These are phyloP conservation scores for Sus cebifrons DNA, from an alignment of 2,797 vertebrate genomes.

Conservation along the genomic window DNA sequence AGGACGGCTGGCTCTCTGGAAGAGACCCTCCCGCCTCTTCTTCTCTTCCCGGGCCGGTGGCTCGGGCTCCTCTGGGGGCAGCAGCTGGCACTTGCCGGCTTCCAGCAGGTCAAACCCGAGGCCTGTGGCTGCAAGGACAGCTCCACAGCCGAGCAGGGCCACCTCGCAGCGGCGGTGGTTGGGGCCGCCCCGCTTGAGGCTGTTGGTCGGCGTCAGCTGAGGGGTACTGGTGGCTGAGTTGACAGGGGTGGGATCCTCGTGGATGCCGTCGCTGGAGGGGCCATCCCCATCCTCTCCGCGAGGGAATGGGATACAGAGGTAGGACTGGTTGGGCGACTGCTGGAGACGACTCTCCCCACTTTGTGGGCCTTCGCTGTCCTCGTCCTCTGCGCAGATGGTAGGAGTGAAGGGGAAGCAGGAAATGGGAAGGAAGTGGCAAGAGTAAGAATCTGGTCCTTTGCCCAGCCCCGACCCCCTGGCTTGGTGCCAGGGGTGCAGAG, in stretches of 20 bases:
- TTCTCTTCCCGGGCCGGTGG: constrained; percentile 93
- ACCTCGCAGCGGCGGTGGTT: constrained; percentile 94
- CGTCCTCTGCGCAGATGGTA: constrained; percentile 92
- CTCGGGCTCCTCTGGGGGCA: constrained; percentile 90
- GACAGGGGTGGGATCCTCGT: constrained; percentile 92
- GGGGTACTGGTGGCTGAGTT: constrained; percentile 93
- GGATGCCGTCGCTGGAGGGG: constrained; percentile 90
- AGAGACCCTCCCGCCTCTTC: constrained; percentile 96
- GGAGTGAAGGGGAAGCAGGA: background rate
- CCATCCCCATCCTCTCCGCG: constrained; percentile 93
- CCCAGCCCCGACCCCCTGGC: background rate
- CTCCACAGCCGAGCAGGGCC: constrained; percentile 96
- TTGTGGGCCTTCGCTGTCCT: constrained; percentile 93
- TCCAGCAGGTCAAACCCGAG: constrained; percentile 95
- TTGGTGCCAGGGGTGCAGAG: background rate
- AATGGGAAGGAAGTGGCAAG: background rate
- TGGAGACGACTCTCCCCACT: constrained; percentile 90
- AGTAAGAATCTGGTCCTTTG: background rate
- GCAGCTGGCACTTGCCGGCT: constrained; percentile 91
- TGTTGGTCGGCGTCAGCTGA: constrained; percentile 94
- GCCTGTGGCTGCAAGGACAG: constrained; percentile 95
- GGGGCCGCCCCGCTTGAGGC: constrained; percentile 92
- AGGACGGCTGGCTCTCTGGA: constrained; percentile 94
- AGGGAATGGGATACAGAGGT: constrained; percentile 98
- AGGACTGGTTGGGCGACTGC: constrained; percentile 94